phyloP scores from a whole-genome alignment of 2,888 invertebrate genomes.

The Drosophila longiperda region DNA sequence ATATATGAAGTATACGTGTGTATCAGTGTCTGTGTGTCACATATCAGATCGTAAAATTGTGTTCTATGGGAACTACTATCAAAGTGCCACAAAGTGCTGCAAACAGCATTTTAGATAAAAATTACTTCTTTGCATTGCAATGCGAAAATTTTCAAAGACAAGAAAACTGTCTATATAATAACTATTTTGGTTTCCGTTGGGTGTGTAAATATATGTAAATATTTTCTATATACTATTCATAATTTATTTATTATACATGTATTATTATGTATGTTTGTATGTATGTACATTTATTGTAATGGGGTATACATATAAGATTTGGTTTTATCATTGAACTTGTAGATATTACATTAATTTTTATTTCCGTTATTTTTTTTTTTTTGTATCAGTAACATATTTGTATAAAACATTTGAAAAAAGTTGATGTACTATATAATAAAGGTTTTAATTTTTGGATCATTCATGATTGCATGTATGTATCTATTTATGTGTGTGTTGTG shows the following conservation, averaged over 20 bases:
- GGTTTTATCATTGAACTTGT: not conserved
- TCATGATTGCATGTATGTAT: slow-evolving; percentile 16
- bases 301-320: not conserved
- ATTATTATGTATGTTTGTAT: not conserved
- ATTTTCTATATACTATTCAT: slow-evolving; percentile 6
- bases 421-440: not conserved
- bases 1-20: slow-evolving; percentile 11
- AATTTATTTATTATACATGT: not conserved
- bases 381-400: not conserved
- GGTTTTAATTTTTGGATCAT: not conserved
- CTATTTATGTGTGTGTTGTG: slow-evolving; percentile 10
- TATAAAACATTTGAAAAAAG: slow-evolving; percentile 7
- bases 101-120: slow-evolving; percentile 8
- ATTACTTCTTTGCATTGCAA: not conserved
- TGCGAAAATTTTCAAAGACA: slow-evolving; percentile 7
- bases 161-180: slow-evolving; percentile 1
- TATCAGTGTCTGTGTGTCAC: slow-evolving; percentile 3
- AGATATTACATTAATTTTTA: not conserved
- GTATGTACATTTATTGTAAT: not conserved
- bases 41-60: slow-evolving; percentile 7
- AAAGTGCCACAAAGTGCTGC: slow-evolving; percentile 34
- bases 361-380: not conserved
- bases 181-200: not conserved
- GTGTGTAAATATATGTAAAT: not conserved
- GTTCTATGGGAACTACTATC: slow-evolving; percentile 16